Evolutionary conservation across 2,797 vertebrate genomes (phyloP).

Genomic region (Diglossa cyanea): DNA sequence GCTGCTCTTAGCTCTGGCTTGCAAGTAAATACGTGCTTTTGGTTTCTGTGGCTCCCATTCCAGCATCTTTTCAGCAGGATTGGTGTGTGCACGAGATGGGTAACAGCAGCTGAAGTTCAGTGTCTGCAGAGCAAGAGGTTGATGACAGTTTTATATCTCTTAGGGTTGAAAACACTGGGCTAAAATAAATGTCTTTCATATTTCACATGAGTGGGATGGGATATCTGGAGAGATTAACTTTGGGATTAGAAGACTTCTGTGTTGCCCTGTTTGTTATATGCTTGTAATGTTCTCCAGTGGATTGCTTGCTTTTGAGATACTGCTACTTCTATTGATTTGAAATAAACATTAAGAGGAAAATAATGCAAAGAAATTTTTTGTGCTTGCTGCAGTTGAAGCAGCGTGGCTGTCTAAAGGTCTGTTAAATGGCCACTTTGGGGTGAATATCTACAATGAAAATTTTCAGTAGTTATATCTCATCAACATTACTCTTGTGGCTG

Average conservation of each 20-base stretch:
- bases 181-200: not conserved
- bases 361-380: not conserved
- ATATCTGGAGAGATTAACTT: not conserved
- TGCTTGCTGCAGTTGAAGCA: not conserved
- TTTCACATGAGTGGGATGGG: rapidly evolving
- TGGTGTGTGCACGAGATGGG: not conserved
- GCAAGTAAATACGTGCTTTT: not conserved
- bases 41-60: not conserved
- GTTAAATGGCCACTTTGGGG: not conserved
- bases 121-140: not conserved
- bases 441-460: not conserved
- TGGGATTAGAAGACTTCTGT: not conserved
- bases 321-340: not conserved
- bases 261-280: not conserved
- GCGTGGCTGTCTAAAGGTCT: not conserved
- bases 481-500: not conserved
- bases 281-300: not conserved
- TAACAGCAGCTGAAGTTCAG: not conserved
- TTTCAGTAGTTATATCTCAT: not conserved
- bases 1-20: not conserved
- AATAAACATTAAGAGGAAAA: not conserved
- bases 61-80: not conserved
- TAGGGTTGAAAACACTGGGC: not conserved
- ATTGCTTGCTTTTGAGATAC: not conserved
- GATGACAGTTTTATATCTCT: not conserved